Evolutionary conservation across 2,797 vertebrate species (phyloP).

Genomic region (Siniperca scherzeri): DNA sequence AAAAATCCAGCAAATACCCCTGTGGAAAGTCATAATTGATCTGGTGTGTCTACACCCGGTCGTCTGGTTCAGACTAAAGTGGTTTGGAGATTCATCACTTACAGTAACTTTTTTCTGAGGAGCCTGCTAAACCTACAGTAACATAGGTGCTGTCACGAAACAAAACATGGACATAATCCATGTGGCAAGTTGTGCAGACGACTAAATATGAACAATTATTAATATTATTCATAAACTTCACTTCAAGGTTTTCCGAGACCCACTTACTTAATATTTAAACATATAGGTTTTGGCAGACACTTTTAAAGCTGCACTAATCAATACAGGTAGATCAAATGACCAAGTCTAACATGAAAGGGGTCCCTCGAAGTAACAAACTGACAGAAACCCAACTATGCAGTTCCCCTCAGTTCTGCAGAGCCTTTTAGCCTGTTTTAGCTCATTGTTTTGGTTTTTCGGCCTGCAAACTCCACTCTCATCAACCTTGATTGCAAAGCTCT

Average conservation of each 20-base stretch:
- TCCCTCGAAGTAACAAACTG: not conserved
- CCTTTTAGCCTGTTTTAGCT: not conserved
- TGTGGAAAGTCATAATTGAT: slow-evolving; percentile 46
- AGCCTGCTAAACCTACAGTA: not conserved
- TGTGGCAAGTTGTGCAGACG: not conserved
- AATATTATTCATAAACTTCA: not conserved
- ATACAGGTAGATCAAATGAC: not conserved
- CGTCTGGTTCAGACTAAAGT: not conserved
- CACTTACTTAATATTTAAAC: not conserved
- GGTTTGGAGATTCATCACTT: slow-evolving; percentile 26
- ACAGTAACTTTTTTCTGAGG: not conserved
- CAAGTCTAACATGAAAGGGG: not conserved
- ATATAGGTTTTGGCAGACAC: not conserved
- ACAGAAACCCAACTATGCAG: not conserved
- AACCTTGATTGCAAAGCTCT: no score
- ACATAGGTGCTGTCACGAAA: not conserved
- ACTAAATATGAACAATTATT: not conserved
- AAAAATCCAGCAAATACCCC: slow-evolving; percentile 45
- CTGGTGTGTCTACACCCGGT: not conserved
- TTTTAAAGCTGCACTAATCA: not conserved
- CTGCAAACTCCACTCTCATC: no score
- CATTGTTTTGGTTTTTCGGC: not conserved
- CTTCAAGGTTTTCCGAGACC: not conserved
- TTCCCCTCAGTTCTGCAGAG: not conserved
- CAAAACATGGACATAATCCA: not conserved